A percentile compares a stretch with the other conserved stretches of the same genome.
Evolutionary conservation across 2,113 vertebrate genomes (phyloP).

Genomic region (Aldabrachelys gigantea): DNA sequence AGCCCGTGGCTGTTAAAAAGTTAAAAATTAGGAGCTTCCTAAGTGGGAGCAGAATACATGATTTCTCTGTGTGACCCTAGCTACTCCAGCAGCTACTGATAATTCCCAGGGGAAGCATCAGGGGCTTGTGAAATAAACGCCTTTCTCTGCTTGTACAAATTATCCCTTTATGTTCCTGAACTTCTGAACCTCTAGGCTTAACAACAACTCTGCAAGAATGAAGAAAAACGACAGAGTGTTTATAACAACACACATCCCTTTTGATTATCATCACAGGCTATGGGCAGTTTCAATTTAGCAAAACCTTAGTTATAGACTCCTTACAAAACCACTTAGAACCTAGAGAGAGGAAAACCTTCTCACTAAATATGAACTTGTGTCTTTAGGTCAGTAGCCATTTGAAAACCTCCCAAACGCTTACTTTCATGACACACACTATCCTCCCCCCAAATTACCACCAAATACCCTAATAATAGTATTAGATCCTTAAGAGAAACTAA

Average conservation of each 20-base stretch:
- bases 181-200: conserved; percentile 72
- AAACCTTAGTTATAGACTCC: background rate
- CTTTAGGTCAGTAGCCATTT: background rate
- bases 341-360: background rate
- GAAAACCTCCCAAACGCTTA: background rate
- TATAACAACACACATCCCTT: conserved; percentile 56
- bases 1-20: conserved; percentile 69
- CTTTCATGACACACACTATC: background rate
- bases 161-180: conserved; percentile 76
- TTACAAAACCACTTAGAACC: conserved; percentile 14
- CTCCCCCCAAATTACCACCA: background rate
- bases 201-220: conserved; percentile 65
- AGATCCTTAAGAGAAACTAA: background rate
- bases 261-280: conserved; percentile 55
- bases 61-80: conserved; percentile 61
- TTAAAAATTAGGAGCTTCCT: conserved; percentile 73
- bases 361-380: background rate
- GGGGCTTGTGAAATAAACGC: conserved; percentile 70
- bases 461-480: background rate
- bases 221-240: conserved; percentile 60
- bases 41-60: conserved; percentile 72
- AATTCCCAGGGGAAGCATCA: conserved; percentile 75
- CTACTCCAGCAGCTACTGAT: conserved; percentile 72
- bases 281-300: conserved; percentile 1
- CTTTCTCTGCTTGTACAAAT: conserved; percentile 78